Conservation (phyloP, 2,797 vertebrate species). For the Rhinophrynus dorsalis region DNA sequence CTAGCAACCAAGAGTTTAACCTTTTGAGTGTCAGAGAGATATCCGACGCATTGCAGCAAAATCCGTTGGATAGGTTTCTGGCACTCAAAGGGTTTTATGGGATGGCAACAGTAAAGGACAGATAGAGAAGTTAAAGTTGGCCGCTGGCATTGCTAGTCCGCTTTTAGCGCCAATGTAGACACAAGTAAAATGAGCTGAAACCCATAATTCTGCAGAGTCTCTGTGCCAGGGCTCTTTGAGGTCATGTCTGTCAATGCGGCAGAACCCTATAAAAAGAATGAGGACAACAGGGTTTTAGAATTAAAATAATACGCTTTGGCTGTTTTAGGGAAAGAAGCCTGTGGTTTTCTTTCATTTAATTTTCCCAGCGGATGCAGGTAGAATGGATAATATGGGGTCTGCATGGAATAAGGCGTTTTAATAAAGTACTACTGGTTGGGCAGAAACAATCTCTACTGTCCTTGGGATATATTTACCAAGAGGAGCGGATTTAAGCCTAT, state of each 20-base stretch:
- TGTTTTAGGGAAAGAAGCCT: slow-evolving; percentile 15
- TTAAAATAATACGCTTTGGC: slow-evolving; percentile 6
- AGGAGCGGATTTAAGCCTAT: too few species aligned
- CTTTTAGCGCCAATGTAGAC: slow-evolving; percentile 19
- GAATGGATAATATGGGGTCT: slow-evolving; percentile 31
- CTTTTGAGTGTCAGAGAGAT: too few species aligned
- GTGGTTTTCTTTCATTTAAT: slow-evolving; percentile 24
- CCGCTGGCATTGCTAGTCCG: neutral
- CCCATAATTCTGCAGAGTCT: slow-evolving; percentile 22
- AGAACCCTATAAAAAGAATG: slow-evolving; percentile 42
- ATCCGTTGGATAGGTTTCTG: too few species aligned
- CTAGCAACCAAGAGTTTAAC: too few species aligned
- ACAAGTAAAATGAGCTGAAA: slow-evolving; percentile 26
- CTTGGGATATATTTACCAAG: too few species aligned
- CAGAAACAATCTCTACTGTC: neutral
- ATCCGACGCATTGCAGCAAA: too few species aligned
- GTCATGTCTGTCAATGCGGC: slow-evolving; percentile 28
- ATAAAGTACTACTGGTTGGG: neutral
- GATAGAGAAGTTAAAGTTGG: neutral
- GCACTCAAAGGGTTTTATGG: too few species aligned
- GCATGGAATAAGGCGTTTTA: neutral
- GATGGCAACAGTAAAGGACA: slow-evolving; percentile 1
- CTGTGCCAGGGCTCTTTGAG: slow-evolving; percentile 24
- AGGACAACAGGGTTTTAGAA: slow-evolving; percentile 27
- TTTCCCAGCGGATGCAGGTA: neutral